Evolutionary conservation across 2,888 invertebrate species (phyloP).

Genomic region (Morinoia aosen): DNA sequence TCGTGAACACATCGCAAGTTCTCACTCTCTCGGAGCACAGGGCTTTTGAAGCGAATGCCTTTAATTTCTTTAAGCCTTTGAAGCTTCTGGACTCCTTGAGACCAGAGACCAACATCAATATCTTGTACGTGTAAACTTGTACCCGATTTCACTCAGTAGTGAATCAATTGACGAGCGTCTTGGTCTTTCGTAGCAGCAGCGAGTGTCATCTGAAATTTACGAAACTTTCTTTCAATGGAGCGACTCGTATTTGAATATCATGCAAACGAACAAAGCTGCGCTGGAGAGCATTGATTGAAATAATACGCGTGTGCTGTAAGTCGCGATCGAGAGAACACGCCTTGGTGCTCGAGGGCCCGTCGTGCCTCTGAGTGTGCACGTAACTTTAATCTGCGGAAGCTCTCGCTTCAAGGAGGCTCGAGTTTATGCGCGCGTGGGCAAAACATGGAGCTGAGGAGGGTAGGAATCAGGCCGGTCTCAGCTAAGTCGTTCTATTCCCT

Average conservation of each 20-base stretch:
- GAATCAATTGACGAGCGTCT: too few relatives aligned
- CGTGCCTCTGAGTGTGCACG: not conserved
- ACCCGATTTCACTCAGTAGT: too few relatives aligned
- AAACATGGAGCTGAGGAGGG: not conserved
- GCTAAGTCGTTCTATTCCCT: not conserved
- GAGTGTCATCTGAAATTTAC: too few relatives aligned
- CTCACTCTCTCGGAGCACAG: too few relatives aligned
- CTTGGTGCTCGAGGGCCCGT: not conserved
- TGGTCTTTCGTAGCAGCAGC: too few relatives aligned
- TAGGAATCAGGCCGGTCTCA: not conserved
- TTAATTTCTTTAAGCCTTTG: too few relatives aligned
- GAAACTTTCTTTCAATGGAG: not conserved
- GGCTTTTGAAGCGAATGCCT: too few relatives aligned
- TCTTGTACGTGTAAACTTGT: too few relatives aligned
- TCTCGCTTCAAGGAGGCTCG: not conserved
- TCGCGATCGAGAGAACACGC: not conserved
- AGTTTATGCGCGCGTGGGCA: conserved; percentile 1
- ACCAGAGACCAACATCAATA: too few relatives aligned
- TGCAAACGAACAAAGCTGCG: not conserved
- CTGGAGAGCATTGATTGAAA: not conserved
- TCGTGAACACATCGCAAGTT: too few relatives aligned
- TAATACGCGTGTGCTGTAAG: not conserved
- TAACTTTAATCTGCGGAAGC: not conserved
- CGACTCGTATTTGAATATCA: not conserved
- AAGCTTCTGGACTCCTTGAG: too few relatives aligned